Evolutionary conservation across 2,797 vertebrate genomes (phyloP), one percentile per base, ranked within the genome.

Genomic region (Brachyalestes nurse): DNA sequence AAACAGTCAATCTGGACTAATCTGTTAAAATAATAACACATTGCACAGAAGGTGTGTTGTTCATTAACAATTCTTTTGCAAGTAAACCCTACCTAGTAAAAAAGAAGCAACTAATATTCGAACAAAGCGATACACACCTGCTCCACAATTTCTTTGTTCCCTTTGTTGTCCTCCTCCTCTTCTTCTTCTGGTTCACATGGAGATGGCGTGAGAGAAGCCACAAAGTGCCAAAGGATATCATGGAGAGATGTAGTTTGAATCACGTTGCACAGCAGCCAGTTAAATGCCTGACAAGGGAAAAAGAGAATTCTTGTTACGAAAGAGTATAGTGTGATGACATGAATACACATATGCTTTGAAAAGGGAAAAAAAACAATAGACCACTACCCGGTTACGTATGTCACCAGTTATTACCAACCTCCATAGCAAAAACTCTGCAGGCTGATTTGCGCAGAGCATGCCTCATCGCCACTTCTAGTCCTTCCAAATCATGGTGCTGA

Each of bases 261-360:
- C 86, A 99, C 98, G n/a, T 99, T 99, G 89, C 98, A 99, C 58
- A 99, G 94, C 77, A 99, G 96, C 98, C 98, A 99, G 89, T 99
- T 99, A 93, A 99, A 99, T 12, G 98, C 98, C 98, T 99, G 87
- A 84, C 53, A 87, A 81, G 80, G 25, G 72, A 82, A 62, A 69
- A 19, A 49, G 55, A 69, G 64, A 58, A 19, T 28, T 4, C 12
- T 55, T 40, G 9, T 45, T 51, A 80, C 13, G 3, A 64, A 64
- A 55, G n/a, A 28, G n/a, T 34, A 53, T 14, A 38, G 21, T 10
- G 14, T 38, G 28, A 55, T 6, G 9, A 8, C 14, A 67, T 6
- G 1, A 66, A 66, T 19, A 12, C 25, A 23, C 5, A 34, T 1
- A 70, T 16, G 23, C 23, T 19, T 6, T 61, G 51, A 51, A 4